Base-by-base conservation (phyloP, 2,113 vertebrate species). In the Grallaria varia region DNA sequence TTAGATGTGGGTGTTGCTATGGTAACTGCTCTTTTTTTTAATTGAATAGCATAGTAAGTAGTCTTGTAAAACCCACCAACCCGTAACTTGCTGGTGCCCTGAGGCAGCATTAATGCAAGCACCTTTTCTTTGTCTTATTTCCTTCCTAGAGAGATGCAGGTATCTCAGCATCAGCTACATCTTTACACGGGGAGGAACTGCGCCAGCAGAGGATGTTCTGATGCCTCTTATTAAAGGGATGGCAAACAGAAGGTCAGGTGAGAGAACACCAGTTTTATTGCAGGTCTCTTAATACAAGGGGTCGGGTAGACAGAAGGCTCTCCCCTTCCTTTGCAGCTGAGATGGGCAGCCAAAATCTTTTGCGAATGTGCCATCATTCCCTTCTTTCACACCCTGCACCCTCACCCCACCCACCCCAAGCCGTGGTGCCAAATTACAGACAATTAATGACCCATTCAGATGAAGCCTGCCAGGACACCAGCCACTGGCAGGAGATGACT, bases 21-120 rank as follows among this genome's bases (percentile, higher is more conserved):
- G 97, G 98, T 92, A 98, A 98, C 97, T 90, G 94, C 91, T 95
- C 96, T 96, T 90, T 97, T 95, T 97, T 97, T 95, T 96, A 98
- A 98, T 97, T 97, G 96, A 98, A 97, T 97, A 97, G 97, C 97
- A 97, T 97, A 97, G 97, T 97, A 98, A 97, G 97, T 98, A 97
- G 96, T 98, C 97, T 98, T 98, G 97, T 98, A 98, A 98, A 98
- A 98, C 97, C 97, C 96, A 98, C 97, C 97, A 98, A 98, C 95
- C 97, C 97, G 95, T 97, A 98, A 98, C 97, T 98, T 98, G 95
- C 93, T 94, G 79, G 80, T 96, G 95, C 96, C 96, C 94, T 74
- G 93, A 97, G 97, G 97, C 96, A 97, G 94, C 92, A 96, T 97
- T 98, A 98, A 97, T 95, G 97, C 96, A 97, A 97, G 91, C 94